These are phyloP conservation scores for Limulus polyphemus DNA, from an alignment of 2,888 invertebrate genomes.

Conservation along the genomic window DNA sequence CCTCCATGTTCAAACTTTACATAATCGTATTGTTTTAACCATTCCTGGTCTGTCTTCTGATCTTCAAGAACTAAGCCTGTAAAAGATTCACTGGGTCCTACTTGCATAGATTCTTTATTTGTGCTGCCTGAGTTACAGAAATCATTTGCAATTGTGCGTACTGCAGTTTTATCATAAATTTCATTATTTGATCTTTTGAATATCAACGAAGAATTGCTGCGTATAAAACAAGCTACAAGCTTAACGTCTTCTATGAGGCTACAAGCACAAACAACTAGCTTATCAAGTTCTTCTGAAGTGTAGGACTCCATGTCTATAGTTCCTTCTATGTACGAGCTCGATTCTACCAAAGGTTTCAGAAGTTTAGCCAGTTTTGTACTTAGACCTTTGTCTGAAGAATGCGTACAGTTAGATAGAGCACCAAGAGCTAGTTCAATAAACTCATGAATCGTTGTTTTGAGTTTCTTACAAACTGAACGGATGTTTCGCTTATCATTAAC, in stretches of 20 bases:
- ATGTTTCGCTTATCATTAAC: slow-evolving; percentile 69
- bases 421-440: slow-evolving; percentile 78
- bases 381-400: slow-evolving; percentile 52
- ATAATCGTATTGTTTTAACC: slow-evolving; percentile 62
- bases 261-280: slow-evolving; percentile 69
- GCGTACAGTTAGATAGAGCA: slow-evolving; percentile 66
- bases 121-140: too few species aligned
- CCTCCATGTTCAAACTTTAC: slow-evolving; percentile 65
- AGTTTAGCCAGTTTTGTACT: slow-evolving; percentile 49
- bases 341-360: slow-evolving; percentile 63
- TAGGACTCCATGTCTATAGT: slow-evolving; percentile 47
- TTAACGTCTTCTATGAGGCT: slow-evolving; percentile 77
- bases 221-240: slow-evolving; percentile 77
- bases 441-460: slow-evolving; percentile 69
- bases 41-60: too few species aligned
- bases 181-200: slow-evolving; percentile 32
- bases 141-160: too few species aligned
- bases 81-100: too few species aligned
- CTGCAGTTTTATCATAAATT: too few species aligned
- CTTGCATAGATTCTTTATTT: too few species aligned
- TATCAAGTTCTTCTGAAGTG: slow-evolving; percentile 60
- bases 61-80: too few species aligned
- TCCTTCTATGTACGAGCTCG: slow-evolving; percentile 64
- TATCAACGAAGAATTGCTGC: slow-evolving; percentile 40
- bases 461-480: slow-evolving; percentile 59